Conservation (phyloP, 2,888 invertebrate species). For the Gasteruption jaculator region DNA sequence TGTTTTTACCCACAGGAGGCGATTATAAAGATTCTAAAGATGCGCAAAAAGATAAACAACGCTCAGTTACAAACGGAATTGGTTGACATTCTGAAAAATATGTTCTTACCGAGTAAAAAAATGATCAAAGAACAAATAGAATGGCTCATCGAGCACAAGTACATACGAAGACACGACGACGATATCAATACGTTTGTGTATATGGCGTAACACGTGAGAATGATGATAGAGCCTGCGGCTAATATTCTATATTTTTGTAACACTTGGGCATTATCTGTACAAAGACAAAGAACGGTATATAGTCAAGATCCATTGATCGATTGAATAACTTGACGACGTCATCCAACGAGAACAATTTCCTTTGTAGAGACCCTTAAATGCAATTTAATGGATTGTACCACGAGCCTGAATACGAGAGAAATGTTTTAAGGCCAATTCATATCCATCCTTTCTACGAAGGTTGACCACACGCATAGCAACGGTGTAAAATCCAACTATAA, state of each 20-base stretch:
- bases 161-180: slow-evolving; percentile 93
- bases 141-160: slow-evolving; percentile 99
- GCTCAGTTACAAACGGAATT: slow-evolving; percentile 95
- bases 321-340: slow-evolving; percentile 3
- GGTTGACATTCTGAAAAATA: slow-evolving; percentile 96
- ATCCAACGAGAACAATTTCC: too few relatives aligned
- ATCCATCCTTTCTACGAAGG: too few relatives aligned
- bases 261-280: slow-evolving; percentile 27
- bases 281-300: slow-evolving; percentile 19
- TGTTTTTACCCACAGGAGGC: slow-evolving; percentile 70
- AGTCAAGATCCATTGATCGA: slow-evolving; percentile 20
- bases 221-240: slow-evolving; percentile 30
- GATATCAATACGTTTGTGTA: slow-evolving; percentile 98
- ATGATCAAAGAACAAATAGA: slow-evolving; percentile 99
- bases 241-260: slow-evolving; percentile 45
- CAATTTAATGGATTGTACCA: too few relatives aligned
- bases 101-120: slow-evolving; percentile 98
- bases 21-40: slow-evolving; percentile 98
- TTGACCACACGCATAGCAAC: too few relatives aligned
- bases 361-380: too few relatives aligned
- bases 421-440: too few relatives aligned
- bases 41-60: slow-evolving; percentile 91
- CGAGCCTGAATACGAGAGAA: too few relatives aligned
- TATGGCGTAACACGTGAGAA: slow-evolving; percentile 69
- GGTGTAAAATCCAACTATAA: too few relatives aligned